These are phyloP conservation scores for Bombus pascuorum DNA, from an alignment of 1,140 invertebrate genomes.

Conservation along the genomic window DNA sequence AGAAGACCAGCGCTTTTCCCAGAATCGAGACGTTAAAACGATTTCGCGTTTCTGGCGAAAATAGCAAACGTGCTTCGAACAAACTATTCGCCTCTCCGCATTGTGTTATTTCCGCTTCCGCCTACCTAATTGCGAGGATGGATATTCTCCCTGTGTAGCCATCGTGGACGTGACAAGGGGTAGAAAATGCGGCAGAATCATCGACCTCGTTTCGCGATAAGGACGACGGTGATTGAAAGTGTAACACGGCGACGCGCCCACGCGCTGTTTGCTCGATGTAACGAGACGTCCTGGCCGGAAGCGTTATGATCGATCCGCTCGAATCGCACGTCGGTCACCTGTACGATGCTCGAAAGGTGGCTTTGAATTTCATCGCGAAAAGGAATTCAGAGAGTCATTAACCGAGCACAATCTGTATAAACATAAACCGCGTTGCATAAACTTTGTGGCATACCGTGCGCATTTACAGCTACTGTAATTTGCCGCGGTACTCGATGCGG, in stretches of 20 bases:
- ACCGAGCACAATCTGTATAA: not conserved
- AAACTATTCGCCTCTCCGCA: not conserved
- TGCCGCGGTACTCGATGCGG: not conserved
- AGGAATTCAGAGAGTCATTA: not conserved
- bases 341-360: not conserved
- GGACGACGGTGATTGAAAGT: slow-evolving; percentile 38
- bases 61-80: not conserved
- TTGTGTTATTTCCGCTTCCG: slow-evolving; percentile 6
- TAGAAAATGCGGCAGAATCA: slow-evolving; percentile 19
- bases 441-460: not conserved
- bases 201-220: slow-evolving; percentile 36
- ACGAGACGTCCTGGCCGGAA: slow-evolving; percentile 42
- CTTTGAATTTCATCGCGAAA: not conserved
- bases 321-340: not conserved
- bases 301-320: slow-evolving; percentile 39
- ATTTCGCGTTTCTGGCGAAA: too few relatives aligned
- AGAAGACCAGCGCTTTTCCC: not conserved
- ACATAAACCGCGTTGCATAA: not conserved
- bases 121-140: not conserved
- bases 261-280: slow-evolving; percentile 35
- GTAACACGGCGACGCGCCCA: slow-evolving; percentile 19
- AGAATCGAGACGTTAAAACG: too few relatives aligned
- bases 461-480: not conserved
- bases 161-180: not conserved
- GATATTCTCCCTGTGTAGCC: not conserved